phyloP scores from a whole-genome alignment of 2,113 vertebrate species.

The Bagarius yarrelli region DNA sequence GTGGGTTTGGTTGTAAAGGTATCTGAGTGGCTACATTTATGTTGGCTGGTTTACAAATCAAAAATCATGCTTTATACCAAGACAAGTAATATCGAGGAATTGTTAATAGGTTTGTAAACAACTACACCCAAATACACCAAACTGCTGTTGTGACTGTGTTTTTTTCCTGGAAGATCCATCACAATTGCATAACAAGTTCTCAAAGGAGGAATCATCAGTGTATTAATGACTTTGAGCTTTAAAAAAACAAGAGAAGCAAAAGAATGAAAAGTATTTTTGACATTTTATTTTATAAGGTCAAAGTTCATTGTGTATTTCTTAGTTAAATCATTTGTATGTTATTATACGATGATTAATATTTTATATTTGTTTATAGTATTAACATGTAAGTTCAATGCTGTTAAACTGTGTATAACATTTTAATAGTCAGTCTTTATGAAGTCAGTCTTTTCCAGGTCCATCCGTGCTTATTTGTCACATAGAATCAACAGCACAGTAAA shows the following conservation, averaged over 20 bases:
- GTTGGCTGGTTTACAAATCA: constrained; percentile 23
- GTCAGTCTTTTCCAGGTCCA: too few species aligned
- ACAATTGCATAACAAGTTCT: constrained; percentile 9
- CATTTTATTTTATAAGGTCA: too few species aligned
- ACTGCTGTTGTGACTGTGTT: neutral
- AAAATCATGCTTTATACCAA: neutral
- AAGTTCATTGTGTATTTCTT: neutral
- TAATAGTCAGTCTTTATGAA: neutral
- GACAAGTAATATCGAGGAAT: neutral
- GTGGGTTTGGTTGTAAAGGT: neutral
- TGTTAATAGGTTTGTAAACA: neutral
- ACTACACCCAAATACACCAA: neutral
- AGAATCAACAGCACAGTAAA: too few species aligned
- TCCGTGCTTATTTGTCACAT: too few species aligned
- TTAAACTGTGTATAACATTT: neutral
- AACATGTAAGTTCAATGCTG: neutral
- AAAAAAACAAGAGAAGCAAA: constrained; percentile 12
- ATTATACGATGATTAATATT: neutral
- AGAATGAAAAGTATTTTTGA: too few species aligned
- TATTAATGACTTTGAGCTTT: constrained; percentile 26
- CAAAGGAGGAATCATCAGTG: constrained; percentile 13
- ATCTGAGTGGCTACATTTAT: constrained; percentile 1
- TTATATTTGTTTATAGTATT: neutral
- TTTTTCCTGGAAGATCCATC: constrained; percentile 24
- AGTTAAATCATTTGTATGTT: constrained; percentile 26